Base-by-base conservation (phyloP, 2,888 invertebrate genomes). In the Melinopterus prodromus region DNA sequence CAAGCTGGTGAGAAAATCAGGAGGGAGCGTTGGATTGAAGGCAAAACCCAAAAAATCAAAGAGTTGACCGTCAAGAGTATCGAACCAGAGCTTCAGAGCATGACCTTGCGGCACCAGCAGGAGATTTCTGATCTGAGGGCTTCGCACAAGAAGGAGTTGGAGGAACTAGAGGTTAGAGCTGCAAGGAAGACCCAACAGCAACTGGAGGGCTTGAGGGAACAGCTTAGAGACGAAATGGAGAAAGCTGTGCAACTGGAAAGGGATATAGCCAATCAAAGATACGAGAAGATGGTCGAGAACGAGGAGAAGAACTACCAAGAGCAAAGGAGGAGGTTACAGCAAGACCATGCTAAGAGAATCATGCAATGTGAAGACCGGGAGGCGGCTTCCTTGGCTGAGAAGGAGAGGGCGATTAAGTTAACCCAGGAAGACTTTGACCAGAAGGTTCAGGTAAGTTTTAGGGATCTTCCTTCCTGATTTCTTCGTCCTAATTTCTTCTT, bases 11-110 rank as follows among this genome's bases (percentile, higher is more conserved):
- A 97, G 86, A 96, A 95, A 87, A 90, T 93, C 14, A 89, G 92
- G 9, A 89, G 94, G 35, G 96, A 96, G 86, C 92, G 94, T 77
- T 96, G 97, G 96, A 93, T 96, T 71, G 93, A 95, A 77, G 93
- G 93, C 79, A 96, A 96, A 88, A 96, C 96, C 3, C 94, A 95
- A 85, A 96, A 96, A 89, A 96, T 96, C 78, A 95, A 96, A 92
- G 96, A 96, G 87, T 90, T 96, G 86, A 96, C 97, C 5, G 95
- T 97, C 0, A 96, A 96, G 90, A 96, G 96, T 0, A 88, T 97
- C n/a, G 96, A 97, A 88, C 94, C 95, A 0, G 97, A 97, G 88
- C 91, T 97, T 3, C 92, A 95, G 35, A 94, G 93, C 84, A 95
- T 97, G 94, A 93, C 94, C 53, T 92, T 93, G 74, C 86, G 90